Conservation (phyloP, 2,113 vertebrate genomes). For the Heterocephalus glaber region DNA sequence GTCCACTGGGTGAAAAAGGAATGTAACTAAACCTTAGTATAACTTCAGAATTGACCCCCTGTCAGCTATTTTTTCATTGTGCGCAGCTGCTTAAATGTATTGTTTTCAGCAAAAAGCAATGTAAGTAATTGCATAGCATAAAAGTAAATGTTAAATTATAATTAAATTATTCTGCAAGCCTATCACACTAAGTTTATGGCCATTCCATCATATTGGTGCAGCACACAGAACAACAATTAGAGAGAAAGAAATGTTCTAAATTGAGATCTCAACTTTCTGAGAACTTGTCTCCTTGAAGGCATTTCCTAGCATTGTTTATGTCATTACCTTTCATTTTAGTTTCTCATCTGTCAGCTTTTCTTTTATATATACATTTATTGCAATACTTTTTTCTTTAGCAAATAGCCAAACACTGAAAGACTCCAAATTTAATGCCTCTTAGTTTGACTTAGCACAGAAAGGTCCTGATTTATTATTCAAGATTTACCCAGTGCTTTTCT, state of each 20-base stretch:
- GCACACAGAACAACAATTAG: constrained; percentile 73
- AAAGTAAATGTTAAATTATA: constrained; percentile 82
- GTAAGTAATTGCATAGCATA: constrained; percentile 80
- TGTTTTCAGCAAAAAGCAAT: constrained; percentile 76
- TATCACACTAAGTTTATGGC: constrained; percentile 73
- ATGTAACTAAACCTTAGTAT: constrained; percentile 77
- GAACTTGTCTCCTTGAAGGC: constrained; percentile 71
- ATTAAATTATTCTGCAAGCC: constrained; percentile 80
- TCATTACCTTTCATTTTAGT: constrained; percentile 70
- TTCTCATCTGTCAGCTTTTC: constrained; percentile 77
- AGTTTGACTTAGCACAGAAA: constrained; percentile 17
- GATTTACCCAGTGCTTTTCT: not conserved
- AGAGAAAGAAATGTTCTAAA: constrained; percentile 73
- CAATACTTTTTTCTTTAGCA: constrained; percentile 39
- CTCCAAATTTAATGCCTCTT: constrained; percentile 45
- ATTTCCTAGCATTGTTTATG: constrained; percentile 62
- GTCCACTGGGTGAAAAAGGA: constrained; percentile 66
- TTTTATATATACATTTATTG: constrained; percentile 41
- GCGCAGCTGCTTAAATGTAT: constrained; percentile 72
- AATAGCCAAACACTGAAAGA: constrained; percentile 46
- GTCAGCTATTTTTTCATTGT: constrained; percentile 79
- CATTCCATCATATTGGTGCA: constrained; percentile 66
- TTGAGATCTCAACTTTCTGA: constrained; percentile 74
- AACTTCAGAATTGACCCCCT: constrained; percentile 78
- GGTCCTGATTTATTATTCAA: constrained; percentile 62